Evolutionary conservation across 2,113 vertebrate species (phyloP), one percentile per base, ranked within the genome.

Genomic region (Donacobius atricapilla): DNA sequence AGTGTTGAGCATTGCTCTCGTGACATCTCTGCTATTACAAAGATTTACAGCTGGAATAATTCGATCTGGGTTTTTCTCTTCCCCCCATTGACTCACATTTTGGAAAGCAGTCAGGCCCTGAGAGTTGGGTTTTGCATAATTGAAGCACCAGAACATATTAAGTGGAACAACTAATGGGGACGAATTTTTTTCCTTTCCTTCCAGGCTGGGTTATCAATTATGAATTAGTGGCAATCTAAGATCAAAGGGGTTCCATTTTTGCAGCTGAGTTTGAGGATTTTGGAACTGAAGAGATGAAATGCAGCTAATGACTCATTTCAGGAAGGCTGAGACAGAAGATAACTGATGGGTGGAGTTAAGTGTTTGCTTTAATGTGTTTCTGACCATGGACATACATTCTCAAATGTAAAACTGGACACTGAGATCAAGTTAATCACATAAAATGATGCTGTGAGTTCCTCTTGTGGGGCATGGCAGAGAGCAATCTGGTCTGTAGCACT

Each of bases 191-290:
- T 85, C 93, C 89, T 77, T 91, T 76, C 75, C 68, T 82, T 88
- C 70, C 37, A 93, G 91, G 51, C 82, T 94, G 71, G 65, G 72
- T 95, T 94, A 97, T 98, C 96, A 97, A 96, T 97, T 96, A 96
- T 95, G 93, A 94, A 97, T 93, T 92, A 87, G 66, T 17, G 11
- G 91, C 89, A 94, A 95, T 96, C 88, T 97, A 75, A 96, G 94
- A 97, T 97, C 91, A 97, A 96, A 97, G 85, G 79, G 89, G 56
- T 87, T 91, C 80, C 66, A 18, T 92, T 97, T 97, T 61, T 95
- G 77, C 77, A 92, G 84, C 87, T 91, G 89, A 96, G 92, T 84
- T 92, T 89, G 88, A 96, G 51, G 83, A 81, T 95, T 97, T 97
- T 93, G 95, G 88, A 97, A 93, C 50, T 44, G 95, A 96, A 72